Base-by-base conservation (phyloP, 2,888 invertebrate species). In the Globia sparganii region DNA sequence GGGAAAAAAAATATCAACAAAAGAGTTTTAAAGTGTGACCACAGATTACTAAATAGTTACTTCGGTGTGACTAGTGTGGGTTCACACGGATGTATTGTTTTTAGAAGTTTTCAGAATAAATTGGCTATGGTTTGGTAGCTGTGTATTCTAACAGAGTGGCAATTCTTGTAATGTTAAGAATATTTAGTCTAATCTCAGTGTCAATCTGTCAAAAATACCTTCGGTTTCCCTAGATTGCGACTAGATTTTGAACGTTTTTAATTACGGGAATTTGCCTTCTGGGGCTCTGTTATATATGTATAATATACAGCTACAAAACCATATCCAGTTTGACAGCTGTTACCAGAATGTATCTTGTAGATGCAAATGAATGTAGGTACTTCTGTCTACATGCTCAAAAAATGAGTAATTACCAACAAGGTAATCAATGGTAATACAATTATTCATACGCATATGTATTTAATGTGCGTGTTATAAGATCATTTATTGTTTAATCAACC, bases 351-450 rank as follows among this genome's bases (percentile, higher is more conserved):
- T 34, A 28, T 34, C 25, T 43, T 15, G 28, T 34, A 56, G 11
- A 28, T 18, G 15, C 43, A 64, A 65, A 53, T 28, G 8, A 40
- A 53, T 40, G 18, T 53, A 25, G 25, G 9, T 21, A 40, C 13
- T 37, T 37, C 46, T 37, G 25, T 28, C 4, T 18, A 18, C 4
- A 13, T 5, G 21, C 25, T 34, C 9, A 37, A 18, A 77, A 15
- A 62, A 31, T 75, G 13, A 49, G 59, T 77, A 61, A 77, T 78
- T 62, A 75, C 21, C n/a, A 28, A 31, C 21, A n/a, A 43, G 18
- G 11, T 62, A 28, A 40, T 64, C 31, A 64, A 77, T 2, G 40
- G 1, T 18, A 37, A 75, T 6, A 28, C 31, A 43, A 78, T 53
- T 34, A 78, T 75, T 78, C 25, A 5, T 78, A 43, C 11, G 18